A percentile compares a stretch with the other conserved stretches of the same genome.
Evolutionary conservation across 2,113 vertebrate species (phyloP).

Genomic region (Oryzias melastigma): DNA sequence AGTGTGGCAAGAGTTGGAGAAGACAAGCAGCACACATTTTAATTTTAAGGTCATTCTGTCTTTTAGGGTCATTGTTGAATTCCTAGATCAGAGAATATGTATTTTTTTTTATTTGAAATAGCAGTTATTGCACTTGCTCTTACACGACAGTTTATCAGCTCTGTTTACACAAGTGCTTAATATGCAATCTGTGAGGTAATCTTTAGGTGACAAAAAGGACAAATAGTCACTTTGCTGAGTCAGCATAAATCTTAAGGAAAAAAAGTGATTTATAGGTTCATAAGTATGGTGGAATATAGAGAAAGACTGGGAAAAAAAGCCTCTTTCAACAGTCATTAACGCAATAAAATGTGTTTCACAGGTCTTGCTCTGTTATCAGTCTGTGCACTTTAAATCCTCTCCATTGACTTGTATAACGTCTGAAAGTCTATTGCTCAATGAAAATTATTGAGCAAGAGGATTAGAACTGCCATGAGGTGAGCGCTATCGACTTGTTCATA

Average conservation of each 20-base stretch:
- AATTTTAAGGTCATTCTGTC: slow-evolving; percentile 53
- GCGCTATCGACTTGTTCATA: not conserved
- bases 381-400: slow-evolving; percentile 27
- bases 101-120: slow-evolving; percentile 29
- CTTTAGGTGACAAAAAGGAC: slow-evolving; percentile 36
- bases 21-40: slow-evolving; percentile 28
- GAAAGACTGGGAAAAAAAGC: slow-evolving; percentile 36
- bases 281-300: slow-evolving; percentile 28
- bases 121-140: slow-evolving; percentile 15
- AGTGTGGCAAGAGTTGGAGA: slow-evolving; percentile 35
- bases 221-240: slow-evolving; percentile 53
- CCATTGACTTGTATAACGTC: slow-evolving; percentile 35
- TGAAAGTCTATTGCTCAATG: slow-evolving; percentile 17
- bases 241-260: slow-evolving; percentile 36
- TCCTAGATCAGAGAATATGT: slow-evolving; percentile 39
- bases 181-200: slow-evolving; percentile 33
- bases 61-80: slow-evolving; percentile 61
- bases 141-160: too few relatives aligned
- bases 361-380: slow-evolving; percentile 49
- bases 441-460: not conserved
- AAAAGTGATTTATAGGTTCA: slow-evolving; percentile 45
- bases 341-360: slow-evolving; percentile 44
- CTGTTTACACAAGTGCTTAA: not conserved
- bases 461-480: not conserved
- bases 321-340: slow-evolving; percentile 59